Conservation (phyloP, 2,888 invertebrate species). For the Drosophila tanythrix region DNA sequence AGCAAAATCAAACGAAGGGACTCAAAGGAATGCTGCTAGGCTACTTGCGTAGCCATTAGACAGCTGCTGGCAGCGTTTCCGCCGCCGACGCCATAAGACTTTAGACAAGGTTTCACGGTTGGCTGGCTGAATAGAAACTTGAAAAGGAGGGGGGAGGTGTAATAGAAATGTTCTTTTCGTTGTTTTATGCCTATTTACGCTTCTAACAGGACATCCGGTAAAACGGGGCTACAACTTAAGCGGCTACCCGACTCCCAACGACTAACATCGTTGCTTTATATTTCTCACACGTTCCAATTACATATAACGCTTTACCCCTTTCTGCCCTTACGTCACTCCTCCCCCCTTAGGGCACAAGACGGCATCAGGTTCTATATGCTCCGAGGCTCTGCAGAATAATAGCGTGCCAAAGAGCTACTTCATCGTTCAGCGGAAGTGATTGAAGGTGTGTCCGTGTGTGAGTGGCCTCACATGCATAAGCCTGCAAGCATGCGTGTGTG, state of each 20-base stretch:
- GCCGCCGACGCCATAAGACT: slow-evolving; percentile 64
- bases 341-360: not conserved
- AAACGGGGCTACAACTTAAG: slow-evolving; percentile 71
- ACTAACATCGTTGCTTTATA: slow-evolving; percentile 62
- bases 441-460: slow-evolving; percentile 77
- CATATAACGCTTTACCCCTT: slow-evolving; percentile 51
- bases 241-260: slow-evolving; percentile 44
- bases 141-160: slow-evolving; percentile 48
- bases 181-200: slow-evolving; percentile 81
- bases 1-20: slow-evolving; percentile 28
- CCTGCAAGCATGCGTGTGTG: slow-evolving; percentile 17
- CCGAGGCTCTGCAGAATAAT: slow-evolving; percentile 75
- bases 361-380: slow-evolving; percentile 1
- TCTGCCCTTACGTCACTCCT: not conserved
- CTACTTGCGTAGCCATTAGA: slow-evolving; percentile 72
- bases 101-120: slow-evolving; percentile 78
- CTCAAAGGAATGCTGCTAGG: slow-evolving; percentile 49
- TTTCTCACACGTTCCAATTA: slow-evolving; percentile 85
- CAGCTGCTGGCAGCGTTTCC: slow-evolving; percentile 73
- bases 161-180: slow-evolving; percentile 80
- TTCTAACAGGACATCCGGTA: slow-evolving; percentile 78
- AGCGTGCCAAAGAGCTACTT: slow-evolving; percentile 84
- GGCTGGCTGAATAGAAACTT: slow-evolving; percentile 45
- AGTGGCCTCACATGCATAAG: slow-evolving; percentile 18
- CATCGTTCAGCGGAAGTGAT: slow-evolving; percentile 84